phyloP scores from a whole-genome alignment of 2,888 invertebrate species.

The Schizaphis graminum region DNA sequence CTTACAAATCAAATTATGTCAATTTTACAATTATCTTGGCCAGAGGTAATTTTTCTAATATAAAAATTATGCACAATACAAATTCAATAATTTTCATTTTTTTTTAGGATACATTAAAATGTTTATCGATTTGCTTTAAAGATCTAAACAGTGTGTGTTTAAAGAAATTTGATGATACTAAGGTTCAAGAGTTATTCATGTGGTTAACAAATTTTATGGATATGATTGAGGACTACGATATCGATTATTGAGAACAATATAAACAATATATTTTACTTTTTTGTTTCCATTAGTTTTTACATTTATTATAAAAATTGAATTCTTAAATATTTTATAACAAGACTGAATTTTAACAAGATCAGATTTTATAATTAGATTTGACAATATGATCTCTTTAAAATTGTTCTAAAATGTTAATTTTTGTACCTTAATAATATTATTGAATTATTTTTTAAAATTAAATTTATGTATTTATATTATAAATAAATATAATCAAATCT shows the following conservation, averaged over 20 bases:
- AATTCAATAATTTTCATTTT: background rate
- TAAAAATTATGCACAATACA: background rate
- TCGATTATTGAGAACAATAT: background rate
- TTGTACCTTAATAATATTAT: background rate
- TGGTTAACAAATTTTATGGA: conserved; percentile 62
- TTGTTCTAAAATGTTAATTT: background rate
- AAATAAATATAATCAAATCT: background rate
- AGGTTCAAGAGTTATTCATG: conserved; percentile 58
- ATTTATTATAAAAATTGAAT: background rate
- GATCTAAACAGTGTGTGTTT: conserved; percentile 33
- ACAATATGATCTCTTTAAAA: conserved; percentile 17
- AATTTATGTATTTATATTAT: background rate
- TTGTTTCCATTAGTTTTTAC: background rate
- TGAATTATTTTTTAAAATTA: background rate
- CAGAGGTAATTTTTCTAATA: conserved; percentile 40
- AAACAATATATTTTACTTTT: conserved; percentile 4
- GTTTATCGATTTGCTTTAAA: conserved; percentile 58
- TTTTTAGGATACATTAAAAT: conserved; percentile 58
- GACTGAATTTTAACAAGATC: conserved; percentile 47
- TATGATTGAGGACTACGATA: conserved; percentile 50
- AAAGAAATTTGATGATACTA: conserved; percentile 56
- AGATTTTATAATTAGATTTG: conserved; percentile 3
- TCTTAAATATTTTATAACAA: conserved; percentile 15
- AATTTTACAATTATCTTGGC: conserved; percentile 56
- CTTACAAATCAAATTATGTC: conserved; percentile 56